Evolutionary conservation across 2,888 invertebrate genomes (phyloP), one percentile per base, ranked within the genome.

Genomic region (Calliopum simillimum): DNA sequence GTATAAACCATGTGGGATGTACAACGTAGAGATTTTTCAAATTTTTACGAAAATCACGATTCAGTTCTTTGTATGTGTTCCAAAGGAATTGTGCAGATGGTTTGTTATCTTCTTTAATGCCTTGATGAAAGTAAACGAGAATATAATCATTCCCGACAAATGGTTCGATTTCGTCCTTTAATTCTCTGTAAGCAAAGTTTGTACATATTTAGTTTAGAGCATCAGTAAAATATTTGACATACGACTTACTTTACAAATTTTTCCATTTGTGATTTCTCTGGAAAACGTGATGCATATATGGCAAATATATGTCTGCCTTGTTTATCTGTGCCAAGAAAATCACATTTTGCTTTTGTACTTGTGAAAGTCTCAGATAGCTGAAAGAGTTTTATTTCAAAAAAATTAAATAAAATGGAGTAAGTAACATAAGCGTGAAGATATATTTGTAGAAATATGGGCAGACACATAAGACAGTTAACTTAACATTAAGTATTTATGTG

Each of bases 141-240:
- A 96, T 96, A 87, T 99, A 99, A 86, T 99, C 99, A 87, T 97
- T 97, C 85, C 99, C 97, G 72, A 99, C 99, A 85, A 96, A 98
- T 85, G 95, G 95, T 87, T 99, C 98, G 85, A 99, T 88, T 62
- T 98, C 98, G 86, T 93, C 93, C 87, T 94, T 95, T 78, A 99
- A 89, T 88, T 96, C 98, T 86, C 98, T 97, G 81, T 47, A 86
- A 86, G 76, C 5, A 33, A 33, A 1, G 8, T 8, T 8, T 8
- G 33, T 8, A 33, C n/a, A 8, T 33, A 1, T 33, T 8, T 16
- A 61, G 16, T 46, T 5, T 21, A 19, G 8, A 71, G 21, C n/a
- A 63, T 44, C 8, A 63, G 19, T 16, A 3, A 13, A n/a, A 12
- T 56, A 23, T 63, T 41, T 49, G 4, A 51, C 21, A 41, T 12